Evolutionary conservation across 2,888 invertebrate species (phyloP), one percentile per base, ranked within the genome.

Genomic region (Dexiosoma caninum): DNA sequence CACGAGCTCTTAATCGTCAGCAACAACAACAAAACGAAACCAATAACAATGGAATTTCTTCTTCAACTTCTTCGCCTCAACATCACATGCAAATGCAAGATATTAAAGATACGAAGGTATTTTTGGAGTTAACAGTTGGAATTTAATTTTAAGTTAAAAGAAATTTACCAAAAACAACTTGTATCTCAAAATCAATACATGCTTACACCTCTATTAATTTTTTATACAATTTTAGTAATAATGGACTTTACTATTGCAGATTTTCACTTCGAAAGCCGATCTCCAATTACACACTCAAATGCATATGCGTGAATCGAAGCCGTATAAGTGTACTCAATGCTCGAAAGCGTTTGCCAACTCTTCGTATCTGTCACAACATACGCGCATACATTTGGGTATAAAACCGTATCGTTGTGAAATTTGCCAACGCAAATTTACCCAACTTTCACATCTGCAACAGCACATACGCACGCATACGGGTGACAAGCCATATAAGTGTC

Each of bases 391-490:
- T 92, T 93, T 98, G 87, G 99, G 99, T 88, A 98, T 99, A 92
- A 99, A 99, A 91, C 99, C 99, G 66, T 99, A 99, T 92, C 95
- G 97, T 86, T 98, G 98, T 91, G 98, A 98, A 91, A 98, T 98
- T 90, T 98, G 98, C 91, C 97, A 97, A 91, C 94, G 98, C 91
- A 98, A 97, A 92, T 99, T 99, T 92, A 99, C 99, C 76, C 99
- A 99, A 92, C 93, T 99, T 85, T 98, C 98, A 83, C 99, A 99
- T 91, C 94, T 99, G 83, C 99, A 99, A 91, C 99, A 99, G 91
- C 99, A 99, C 92, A 98, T 99, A 91, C 94, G 99, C 87, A 99
- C 99, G 83, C 99, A 99, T 91, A 99, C 99, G 44, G 98, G 99
- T 78, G 99, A 99, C 91, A 99, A 99, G 91, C 99, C 99, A 64